A percentile compares a stretch with the other conserved stretches of the same genome.
phyloP scores from a whole-genome alignment of 64 coral and sea anemone species.

The Dendrophyllia cribrosa region DNA sequence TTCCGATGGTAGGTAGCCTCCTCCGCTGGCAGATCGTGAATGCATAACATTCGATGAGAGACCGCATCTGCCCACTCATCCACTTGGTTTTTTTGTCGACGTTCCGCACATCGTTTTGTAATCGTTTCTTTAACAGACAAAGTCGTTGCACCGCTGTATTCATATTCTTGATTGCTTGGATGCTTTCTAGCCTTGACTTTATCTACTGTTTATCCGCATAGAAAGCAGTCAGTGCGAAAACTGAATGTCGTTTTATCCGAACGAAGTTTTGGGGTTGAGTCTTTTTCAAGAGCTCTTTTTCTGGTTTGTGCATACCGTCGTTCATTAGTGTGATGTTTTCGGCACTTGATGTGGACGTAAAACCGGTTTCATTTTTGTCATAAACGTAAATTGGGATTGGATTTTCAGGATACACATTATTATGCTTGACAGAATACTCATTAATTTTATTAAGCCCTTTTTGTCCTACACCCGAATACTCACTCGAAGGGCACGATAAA shows the following conservation, averaged over 20 bases:
- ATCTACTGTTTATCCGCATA: conserved; percentile 45
- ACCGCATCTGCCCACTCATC: too few species aligned
- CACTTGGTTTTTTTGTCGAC: too few species aligned
- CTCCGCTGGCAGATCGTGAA: too few species aligned
- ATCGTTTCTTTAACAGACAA: conserved; percentile 9
- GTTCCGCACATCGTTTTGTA: conserved; percentile 30
- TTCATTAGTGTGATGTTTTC: conserved; percentile 33
- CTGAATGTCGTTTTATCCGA: background rate
- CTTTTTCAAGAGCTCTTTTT: conserved; percentile 6
- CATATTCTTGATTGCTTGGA: conserved; percentile 29
- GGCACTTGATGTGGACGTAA: conserved; percentile 30
- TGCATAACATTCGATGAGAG: too few species aligned
- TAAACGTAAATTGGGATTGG: conserved; percentile 27
- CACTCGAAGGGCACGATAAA: too few species aligned
- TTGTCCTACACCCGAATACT: conserved; percentile 35
- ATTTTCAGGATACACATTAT: conserved; percentile 19
- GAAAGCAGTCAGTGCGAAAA: conserved; percentile 25
- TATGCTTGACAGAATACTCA: conserved; percentile 10
- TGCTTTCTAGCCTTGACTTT: conserved; percentile 15
- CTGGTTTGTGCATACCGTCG: conserved; percentile 18
- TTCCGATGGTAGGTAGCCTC: too few species aligned
- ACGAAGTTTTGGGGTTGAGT: background rate
- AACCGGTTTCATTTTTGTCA: conserved; percentile 10
- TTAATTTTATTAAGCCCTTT: conserved; percentile 50
- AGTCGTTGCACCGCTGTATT: conserved; percentile 11